Conservation (phyloP, 2,113 vertebrate genomes). For the Pelecanoides urinatrix region DNA sequence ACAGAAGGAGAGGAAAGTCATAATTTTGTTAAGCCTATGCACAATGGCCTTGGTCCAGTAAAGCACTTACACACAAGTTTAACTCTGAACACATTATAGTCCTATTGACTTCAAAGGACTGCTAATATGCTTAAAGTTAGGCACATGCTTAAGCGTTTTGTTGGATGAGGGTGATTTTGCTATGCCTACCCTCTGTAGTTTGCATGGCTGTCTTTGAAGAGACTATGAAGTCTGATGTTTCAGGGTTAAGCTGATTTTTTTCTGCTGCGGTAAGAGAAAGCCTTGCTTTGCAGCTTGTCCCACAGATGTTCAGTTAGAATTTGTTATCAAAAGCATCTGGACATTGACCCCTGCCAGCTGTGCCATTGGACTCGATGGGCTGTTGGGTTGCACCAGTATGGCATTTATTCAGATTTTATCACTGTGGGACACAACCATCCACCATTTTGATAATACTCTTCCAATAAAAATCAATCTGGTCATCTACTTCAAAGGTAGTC, state of each 20-base stretch:
- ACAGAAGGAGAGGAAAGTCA: not conserved
- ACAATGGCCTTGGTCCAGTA: not conserved
- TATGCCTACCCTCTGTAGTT: not conserved
- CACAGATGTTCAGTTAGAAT: not conserved
- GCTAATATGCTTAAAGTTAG: not conserved
- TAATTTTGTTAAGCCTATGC: not conserved
- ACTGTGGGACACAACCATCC: not conserved
- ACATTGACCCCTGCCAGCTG: not conserved
- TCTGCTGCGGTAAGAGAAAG: not conserved
- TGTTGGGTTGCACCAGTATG: not conserved
- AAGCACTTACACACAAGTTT: slow-evolving; percentile 5
- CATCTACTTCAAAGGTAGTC: not conserved
- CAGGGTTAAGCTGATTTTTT: not conserved
- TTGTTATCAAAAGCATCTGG: not conserved
- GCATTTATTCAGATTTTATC: not conserved
- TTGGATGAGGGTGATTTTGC: not conserved
- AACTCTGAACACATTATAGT: not conserved
- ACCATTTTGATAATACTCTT: not conserved
- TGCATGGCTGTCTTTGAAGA: not conserved
- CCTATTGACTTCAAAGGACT: not conserved
- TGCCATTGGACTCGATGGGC: not conserved
- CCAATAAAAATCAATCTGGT: not conserved
- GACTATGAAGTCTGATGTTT: not conserved
- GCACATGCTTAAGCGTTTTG: not conserved
- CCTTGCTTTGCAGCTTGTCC: not conserved